phyloP scores from a whole-genome alignment of 1,140 invertebrate species.

The Maconellicoccus hirsutus region DNA sequence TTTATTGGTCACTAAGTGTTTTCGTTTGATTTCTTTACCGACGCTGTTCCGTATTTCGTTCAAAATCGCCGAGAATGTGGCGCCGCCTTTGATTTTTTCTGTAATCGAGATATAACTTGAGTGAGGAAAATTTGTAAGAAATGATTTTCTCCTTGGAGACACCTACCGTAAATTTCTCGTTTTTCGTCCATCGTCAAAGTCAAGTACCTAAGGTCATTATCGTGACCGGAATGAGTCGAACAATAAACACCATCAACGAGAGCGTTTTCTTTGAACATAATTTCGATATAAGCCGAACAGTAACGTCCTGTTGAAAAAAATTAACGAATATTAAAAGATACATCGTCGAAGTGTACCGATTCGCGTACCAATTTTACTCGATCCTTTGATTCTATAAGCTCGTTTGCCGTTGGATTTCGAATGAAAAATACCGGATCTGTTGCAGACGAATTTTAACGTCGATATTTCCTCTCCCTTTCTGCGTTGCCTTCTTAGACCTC shows the following conservation, averaged over 20 bases:
- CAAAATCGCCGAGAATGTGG: neutral
- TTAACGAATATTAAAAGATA: too few species aligned
- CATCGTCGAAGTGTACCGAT: too few species aligned
- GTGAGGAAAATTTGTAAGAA: neutral
- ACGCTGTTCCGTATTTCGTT: constrained; percentile 13
- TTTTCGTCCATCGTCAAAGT: constrained; percentile 1
- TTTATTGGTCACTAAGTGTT: constrained; percentile 14
- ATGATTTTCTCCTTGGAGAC: neutral
- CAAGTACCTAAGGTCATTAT: constrained; percentile 4
- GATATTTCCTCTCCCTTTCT: constrained; percentile 2
- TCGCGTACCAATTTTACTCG: constrained; percentile 7
- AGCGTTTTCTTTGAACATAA: constrained; percentile 8
- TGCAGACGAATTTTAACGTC: constrained; percentile 5
- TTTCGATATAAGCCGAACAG: constrained; percentile 12
- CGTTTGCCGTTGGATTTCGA: constrained; percentile 8
- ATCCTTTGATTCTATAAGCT: constrained; percentile 8
- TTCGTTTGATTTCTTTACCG: constrained; percentile 10
- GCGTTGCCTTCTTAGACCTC: neutral
- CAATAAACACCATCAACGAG: neutral
- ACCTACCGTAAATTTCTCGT: constrained; percentile 17
- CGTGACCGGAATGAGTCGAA: constrained; percentile 10
- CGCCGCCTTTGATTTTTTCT: constrained; percentile 12
- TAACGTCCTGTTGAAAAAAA: constrained; percentile 6
- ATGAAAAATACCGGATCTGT: constrained; percentile 14
- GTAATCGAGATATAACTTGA: neutral